Conservation (phyloP, 1,140 invertebrate genomes). For the Cotesia glomerata region DNA sequence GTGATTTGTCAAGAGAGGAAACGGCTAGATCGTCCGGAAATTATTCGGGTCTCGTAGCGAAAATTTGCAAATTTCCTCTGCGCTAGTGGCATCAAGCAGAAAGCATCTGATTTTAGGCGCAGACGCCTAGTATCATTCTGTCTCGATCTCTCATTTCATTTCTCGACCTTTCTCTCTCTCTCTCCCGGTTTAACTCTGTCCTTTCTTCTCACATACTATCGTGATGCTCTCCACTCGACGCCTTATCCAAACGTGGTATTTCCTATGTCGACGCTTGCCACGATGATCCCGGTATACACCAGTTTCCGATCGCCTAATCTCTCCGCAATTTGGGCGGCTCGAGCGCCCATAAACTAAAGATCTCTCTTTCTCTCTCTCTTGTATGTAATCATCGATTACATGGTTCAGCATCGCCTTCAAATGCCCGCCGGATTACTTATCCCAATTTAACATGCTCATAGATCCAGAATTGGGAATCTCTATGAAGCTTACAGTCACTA, state of each 20-base stretch:
- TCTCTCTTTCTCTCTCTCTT: slow-evolving; percentile 18
- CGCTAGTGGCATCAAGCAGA: neutral
- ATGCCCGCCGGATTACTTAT: slow-evolving; percentile 46
- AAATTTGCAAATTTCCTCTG: slow-evolving; percentile 60
- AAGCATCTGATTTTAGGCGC: slow-evolving; percentile 27
- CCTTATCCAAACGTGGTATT: slow-evolving; percentile 31
- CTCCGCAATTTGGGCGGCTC: slow-evolving; percentile 57
- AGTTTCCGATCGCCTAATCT: slow-evolving; percentile 55
- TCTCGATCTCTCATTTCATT: neutral
- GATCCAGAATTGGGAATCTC: neutral
- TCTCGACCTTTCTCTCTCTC: neutral
- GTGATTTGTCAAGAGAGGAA: slow-evolving; percentile 60
- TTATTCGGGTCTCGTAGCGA: slow-evolving; percentile 55
- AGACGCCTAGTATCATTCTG: slow-evolving; percentile 12
- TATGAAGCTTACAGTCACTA: slow-evolving; percentile 7
- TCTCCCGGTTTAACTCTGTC: neutral
- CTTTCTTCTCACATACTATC: slow-evolving; percentile 11
- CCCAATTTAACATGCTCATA: slow-evolving; percentile 22
- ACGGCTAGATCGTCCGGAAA: slow-evolving; percentile 56
- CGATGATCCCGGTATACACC: slow-evolving; percentile 42
- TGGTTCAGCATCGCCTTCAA: slow-evolving; percentile 39
- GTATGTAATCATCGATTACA: slow-evolving; percentile 53
- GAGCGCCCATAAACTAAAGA: slow-evolving; percentile 48
- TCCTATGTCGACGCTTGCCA: slow-evolving; percentile 24
- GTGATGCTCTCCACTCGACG: slow-evolving; percentile 22